A percentile compares a stretch with the other conserved stretches of the same genome.
Evolutionary conservation across 2,888 invertebrate genomes (phyloP).

Genomic region (Hyposoter dolosus): DNA sequence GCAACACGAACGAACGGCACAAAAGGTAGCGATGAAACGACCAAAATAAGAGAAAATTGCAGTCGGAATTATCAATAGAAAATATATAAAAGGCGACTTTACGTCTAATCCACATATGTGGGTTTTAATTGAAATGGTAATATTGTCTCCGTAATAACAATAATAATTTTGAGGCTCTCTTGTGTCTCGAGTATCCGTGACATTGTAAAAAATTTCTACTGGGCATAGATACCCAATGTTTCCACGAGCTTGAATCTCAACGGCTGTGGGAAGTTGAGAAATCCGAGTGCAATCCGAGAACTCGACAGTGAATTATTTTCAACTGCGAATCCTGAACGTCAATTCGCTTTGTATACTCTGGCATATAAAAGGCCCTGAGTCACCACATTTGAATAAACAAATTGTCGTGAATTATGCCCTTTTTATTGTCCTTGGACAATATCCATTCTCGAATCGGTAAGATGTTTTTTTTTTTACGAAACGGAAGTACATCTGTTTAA

Average conservation of each 20-base stretch:
- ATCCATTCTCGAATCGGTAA: background rate
- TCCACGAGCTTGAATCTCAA: slow-evolving; percentile 16
- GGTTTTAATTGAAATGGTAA: background rate
- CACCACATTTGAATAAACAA: slow-evolving; percentile 11
- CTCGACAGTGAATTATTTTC: slow-evolving; percentile 48
- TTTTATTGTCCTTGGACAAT: background rate
- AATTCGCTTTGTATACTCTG: background rate
- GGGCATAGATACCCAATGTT: background rate
- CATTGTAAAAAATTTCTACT: background rate
- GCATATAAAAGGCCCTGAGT: background rate
- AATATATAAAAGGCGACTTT: background rate
- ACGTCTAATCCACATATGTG: background rate
- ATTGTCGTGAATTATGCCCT: background rate
- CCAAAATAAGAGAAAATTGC: background rate
- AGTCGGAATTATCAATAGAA: background rate
- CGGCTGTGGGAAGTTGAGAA: slow-evolving; percentile 43
- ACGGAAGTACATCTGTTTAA: slow-evolving; percentile 55
- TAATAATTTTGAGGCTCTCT: slow-evolving; percentile 3
- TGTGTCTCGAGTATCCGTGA: slow-evolving; percentile 8
- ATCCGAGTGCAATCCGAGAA: slow-evolving; percentile 34
- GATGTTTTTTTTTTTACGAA: slow-evolving; percentile 18
- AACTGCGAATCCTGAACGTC: slow-evolving; percentile 23
- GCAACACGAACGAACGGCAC: background rate
- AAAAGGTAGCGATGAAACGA: slow-evolving; percentile 9
- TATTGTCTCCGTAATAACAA: slow-evolving; percentile 5